Evolutionary conservation across 2,113 vertebrate genomes (phyloP).

Genomic region (Numida meleagris): DNA sequence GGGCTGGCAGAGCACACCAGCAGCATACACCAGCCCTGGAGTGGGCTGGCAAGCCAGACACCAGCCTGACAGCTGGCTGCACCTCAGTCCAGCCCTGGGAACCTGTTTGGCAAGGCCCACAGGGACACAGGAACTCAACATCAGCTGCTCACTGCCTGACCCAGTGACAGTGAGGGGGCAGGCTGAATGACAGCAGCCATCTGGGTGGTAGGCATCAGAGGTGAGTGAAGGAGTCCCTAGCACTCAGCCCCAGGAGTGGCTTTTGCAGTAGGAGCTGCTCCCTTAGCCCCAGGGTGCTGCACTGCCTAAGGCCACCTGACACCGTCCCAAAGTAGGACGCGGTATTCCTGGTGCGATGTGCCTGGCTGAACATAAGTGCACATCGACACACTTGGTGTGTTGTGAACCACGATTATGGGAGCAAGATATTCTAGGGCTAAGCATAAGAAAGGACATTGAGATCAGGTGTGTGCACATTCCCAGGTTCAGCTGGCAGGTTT

Average conservation of each 20-base stretch:
- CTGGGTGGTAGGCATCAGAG: rapidly evolving
- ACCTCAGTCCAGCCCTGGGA: background rate
- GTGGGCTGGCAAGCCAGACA: background rate
- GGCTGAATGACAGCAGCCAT: background rate
- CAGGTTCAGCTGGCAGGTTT: rapidly evolving
- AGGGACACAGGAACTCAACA: background rate
- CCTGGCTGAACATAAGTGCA: background rate
- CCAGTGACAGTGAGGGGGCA: rapidly evolving
- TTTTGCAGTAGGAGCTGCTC: background rate
- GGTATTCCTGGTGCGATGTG: background rate
- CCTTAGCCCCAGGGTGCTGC: rapidly evolving
- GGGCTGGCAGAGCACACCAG: background rate
- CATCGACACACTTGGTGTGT: background rate
- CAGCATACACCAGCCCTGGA: rapidly evolving
- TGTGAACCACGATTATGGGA: rapidly evolving
- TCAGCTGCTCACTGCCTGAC: background rate
- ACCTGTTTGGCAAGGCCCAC: conserved; percentile 23
- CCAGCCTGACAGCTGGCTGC: background rate
- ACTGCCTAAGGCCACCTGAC: rapidly evolving
- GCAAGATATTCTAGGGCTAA: background rate
- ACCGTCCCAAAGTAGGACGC: background rate
- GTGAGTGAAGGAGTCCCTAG: background rate
- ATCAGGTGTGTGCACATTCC: rapidly evolving
- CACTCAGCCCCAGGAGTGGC: rapidly evolving
- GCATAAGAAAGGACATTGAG: background rate